Conservation (phyloP, 2,113 vertebrate genomes). For the Amphilophus citrinellus region DNA sequence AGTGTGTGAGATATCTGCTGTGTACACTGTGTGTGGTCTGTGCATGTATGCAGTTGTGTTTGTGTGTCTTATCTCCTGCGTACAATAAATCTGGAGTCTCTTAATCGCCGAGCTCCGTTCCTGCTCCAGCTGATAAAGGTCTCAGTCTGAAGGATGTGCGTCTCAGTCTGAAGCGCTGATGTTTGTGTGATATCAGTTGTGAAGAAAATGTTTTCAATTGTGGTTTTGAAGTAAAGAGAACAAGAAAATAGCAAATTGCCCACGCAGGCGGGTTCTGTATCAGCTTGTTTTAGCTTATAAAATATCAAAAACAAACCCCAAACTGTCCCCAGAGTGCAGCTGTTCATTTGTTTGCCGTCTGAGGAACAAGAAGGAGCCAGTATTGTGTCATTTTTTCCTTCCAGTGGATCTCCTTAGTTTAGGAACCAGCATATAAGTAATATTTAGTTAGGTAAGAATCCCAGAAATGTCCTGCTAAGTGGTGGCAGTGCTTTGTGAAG, state of each 20-base stretch:
- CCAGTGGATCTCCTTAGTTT: too few species aligned
- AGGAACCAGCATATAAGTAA: neutral
- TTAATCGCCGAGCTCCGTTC: slow-evolving; percentile 8
- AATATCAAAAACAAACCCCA: neutral
- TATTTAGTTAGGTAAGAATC: neutral
- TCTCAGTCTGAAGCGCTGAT: neutral
- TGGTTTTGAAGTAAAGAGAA: neutral
- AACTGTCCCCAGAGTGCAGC: neutral
- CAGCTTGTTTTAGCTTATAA: neutral
- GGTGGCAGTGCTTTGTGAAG: neutral
- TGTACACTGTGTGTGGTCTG: slow-evolving; percentile 66
- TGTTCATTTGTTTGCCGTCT: neutral
- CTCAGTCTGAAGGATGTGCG: slow-evolving; percentile 8
- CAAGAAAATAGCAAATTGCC: neutral
- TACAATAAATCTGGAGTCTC: slow-evolving; percentile 43
- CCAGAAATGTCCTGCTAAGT: neutral
- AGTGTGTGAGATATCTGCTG: slow-evolving; percentile 41
- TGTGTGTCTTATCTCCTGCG: slow-evolving; percentile 48
- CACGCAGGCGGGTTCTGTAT: neutral
- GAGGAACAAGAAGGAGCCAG: neutral
- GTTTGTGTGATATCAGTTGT: neutral
- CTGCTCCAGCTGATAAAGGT: slow-evolving; percentile 33
- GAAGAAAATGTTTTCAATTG: neutral
- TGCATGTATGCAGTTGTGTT: slow-evolving; percentile 20
- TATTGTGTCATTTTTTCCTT: neutral